Base-by-base conservation (phyloP, 2,113 vertebrate genomes). In the Perognathus longimembris region DNA sequence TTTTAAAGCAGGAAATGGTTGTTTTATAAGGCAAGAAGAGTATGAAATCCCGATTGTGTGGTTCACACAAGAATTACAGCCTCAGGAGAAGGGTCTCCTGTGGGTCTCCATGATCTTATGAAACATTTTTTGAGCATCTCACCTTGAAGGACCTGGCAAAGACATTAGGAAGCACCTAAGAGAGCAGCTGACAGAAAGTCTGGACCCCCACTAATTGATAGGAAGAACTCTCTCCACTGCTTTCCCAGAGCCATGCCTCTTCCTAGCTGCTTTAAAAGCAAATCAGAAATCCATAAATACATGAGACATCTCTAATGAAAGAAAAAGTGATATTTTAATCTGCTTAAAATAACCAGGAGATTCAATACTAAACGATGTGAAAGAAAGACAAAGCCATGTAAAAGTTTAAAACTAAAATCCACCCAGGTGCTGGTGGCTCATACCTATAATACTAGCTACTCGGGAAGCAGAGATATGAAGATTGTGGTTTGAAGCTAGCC, bases 211-310 rank as follows among this genome's bases (percentile, higher is more conserved):
- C 32, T 57, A 3, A 42, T n/a, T 83, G 24, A n/a, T 5, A 2
- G 45, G 3, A 22, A 6, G 26, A 59, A 42, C n/a, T 34, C 30
- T 63, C 28, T 71, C 42, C 57, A 1, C 32, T 64, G 4, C 59
- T 45, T 78, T n/a, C 28, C 32, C 26, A 17, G 42, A 11, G 12
- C 22, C 12, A 12, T 12, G 11, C 32, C 21, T 50, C 18, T 87
- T 79, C 18, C 42, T 91, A 20, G 24, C 24, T 61, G 76, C 42
- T n/a, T 87, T n/a, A 80, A 87, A 84, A 87, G 54, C 67, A 89
- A 71, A 71, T 57, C 18, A 87, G 28, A 80, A 83, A 89, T 76
- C 69, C 70, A 69, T 70, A 64, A 85, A 78, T 61, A 75, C 8
- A 61, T 22, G 18, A 76, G 32, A 86, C 2, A 70, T 12, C 32